Conservation (phyloP, 2,888 invertebrate genomes). For the Artemia sp. region DNA sequence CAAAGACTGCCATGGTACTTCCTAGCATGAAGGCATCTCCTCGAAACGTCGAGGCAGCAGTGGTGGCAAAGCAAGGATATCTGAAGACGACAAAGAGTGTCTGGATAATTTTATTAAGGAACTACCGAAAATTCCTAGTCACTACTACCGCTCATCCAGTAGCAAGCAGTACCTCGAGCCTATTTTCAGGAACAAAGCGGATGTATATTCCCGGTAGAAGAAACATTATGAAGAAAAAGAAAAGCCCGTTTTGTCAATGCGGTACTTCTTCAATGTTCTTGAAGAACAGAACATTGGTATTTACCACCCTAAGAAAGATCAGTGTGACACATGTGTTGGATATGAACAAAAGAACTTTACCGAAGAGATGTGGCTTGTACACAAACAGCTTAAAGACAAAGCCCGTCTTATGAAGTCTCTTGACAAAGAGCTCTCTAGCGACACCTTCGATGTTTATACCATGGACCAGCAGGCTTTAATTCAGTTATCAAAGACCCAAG, state of each 20-base stretch:
- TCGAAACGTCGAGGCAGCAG: too few relatives aligned
- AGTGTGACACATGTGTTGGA: slow-evolving; percentile 24
- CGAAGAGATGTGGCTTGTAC: neutral
- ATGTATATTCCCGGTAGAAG: neutral
- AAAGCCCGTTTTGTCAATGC: slow-evolving; percentile 5
- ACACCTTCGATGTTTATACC: neutral
- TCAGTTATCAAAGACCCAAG: neutral
- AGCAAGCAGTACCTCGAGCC: neutral
- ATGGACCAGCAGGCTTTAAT: slow-evolving; percentile 1
- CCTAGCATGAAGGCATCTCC: too few relatives aligned
- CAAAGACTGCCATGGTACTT: too few relatives aligned
- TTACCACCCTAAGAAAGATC: slow-evolving; percentile 25
- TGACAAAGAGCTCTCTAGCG: neutral
- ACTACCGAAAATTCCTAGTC: too few relatives aligned
- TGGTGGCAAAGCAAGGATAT: too few relatives aligned
- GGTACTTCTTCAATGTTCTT: slow-evolving; percentile 9
- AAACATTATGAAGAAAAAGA: slow-evolving; percentile 7
- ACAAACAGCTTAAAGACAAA: too few relatives aligned
- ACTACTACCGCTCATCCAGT: too few relatives aligned
- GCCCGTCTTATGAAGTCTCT: neutral
- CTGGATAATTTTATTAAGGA: too few relatives aligned
- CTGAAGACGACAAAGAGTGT: too few relatives aligned
- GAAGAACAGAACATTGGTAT: slow-evolving; percentile 14
- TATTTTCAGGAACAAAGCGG: too few relatives aligned
- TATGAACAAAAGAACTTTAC: slow-evolving; percentile 23